Evolutionary conservation across 2,797 vertebrate species (phyloP), one percentile per base, ranked within the genome.

Genomic region (Myotis daubentonii): DNA sequence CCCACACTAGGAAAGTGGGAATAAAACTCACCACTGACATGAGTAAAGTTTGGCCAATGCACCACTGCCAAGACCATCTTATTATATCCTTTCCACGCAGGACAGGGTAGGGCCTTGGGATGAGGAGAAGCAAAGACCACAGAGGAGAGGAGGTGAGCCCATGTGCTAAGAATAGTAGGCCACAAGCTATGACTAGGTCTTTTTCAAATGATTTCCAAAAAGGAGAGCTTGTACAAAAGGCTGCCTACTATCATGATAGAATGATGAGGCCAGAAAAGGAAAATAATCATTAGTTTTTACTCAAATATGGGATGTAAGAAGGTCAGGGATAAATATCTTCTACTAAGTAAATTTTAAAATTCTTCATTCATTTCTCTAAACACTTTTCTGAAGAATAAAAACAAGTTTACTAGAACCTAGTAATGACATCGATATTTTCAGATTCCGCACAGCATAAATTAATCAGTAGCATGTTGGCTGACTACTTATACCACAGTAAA

Each of bases 191-290:
- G 47, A 62, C 10, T 30, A 2, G 16, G 1, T 41, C 72, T 83
- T 86, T 82, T 41, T 44, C 65, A 93, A 93, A 70, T 74, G 17
- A 78, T 70, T 91, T 82, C 6, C 4, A 41, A 82, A 75, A 93
- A 66, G 66, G 11, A 72, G 51, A 60, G 22, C 83, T 74, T 89
- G 25, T 16, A 22, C 30, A 60, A 80, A 66, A 53, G 22, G 25
- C 62, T 53, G 25, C 3, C 25, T 85, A 38, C 25, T 75, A 28
- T 85, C 17, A 68, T 47, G 6, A 47, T 22, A 76, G 28, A 57
- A 94, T 75, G 6, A 87, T 51, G 47, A 93, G 6, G 57, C 0
- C 30, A 17, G 23, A 47, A 93, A 1, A 53, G 13, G 6, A 85
- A 85, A 91, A 79, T 65, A 84, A 72, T 17, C 30, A 53, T 20